These are phyloP conservation scores for Aldabrachelys gigantea DNA, from an alignment of 2,113 vertebrate species.

Conservation along the genomic window DNA sequence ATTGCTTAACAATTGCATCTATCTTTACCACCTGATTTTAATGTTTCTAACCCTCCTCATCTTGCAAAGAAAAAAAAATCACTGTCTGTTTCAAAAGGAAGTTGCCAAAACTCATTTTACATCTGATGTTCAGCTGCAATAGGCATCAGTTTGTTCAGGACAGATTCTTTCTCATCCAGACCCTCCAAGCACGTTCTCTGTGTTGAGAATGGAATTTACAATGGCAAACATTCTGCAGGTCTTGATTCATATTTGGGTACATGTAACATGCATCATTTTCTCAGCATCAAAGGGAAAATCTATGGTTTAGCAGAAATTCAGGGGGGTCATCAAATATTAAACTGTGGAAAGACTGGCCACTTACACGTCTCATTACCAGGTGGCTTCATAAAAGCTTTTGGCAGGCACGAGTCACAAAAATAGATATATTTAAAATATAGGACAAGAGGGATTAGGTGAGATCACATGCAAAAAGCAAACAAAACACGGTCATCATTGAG, in stretches of 20 bases:
- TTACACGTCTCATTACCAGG: accelerated
- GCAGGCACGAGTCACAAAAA: background rate
- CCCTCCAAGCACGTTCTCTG: background rate
- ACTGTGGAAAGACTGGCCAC: background rate
- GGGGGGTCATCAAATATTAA: accelerated
- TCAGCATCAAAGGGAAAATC: accelerated
- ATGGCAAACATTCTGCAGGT: accelerated
- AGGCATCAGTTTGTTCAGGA: background rate
- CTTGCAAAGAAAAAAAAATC: background rate
- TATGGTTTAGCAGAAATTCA: background rate
- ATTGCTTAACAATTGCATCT: accelerated
- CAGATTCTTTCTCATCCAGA: background rate
- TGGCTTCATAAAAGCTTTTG: background rate
- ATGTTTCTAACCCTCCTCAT: background rate
- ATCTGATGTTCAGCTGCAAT: background rate
- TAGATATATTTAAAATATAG: accelerated
- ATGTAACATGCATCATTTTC: background rate
- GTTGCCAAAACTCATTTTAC: background rate
- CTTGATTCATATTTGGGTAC: accelerated
- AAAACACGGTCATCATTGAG: accelerated
- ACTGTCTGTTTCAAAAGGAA: background rate
- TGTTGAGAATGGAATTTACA: background rate
- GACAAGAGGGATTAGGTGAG: background rate
- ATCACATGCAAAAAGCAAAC: background rate
- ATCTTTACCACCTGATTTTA: background rate